Evolutionary conservation across 2,797 vertebrate genomes (phyloP).

Genomic region (Buceros bicornis): DNA sequence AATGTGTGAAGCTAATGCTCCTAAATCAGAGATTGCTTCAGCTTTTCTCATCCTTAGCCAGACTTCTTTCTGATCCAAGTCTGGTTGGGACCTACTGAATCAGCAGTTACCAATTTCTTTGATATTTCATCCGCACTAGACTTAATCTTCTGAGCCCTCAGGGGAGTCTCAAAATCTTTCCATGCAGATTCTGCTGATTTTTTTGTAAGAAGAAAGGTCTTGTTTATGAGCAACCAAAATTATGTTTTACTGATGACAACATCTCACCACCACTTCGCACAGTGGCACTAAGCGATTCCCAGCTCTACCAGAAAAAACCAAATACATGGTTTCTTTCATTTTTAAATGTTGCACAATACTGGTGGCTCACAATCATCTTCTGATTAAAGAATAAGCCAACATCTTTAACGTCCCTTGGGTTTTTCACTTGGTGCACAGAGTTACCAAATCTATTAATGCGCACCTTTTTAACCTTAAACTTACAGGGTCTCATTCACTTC

Average conservation of each 20-base stretch:
- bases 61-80: background rate
- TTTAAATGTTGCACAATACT: background rate
- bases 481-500: background rate
- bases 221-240: background rate
- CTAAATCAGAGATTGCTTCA: background rate
- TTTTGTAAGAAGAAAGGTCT: background rate
- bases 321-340: fast-evolving
- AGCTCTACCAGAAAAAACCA: background rate
- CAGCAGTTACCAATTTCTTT: background rate
- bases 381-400: background rate
- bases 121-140: background rate
- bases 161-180: background rate
- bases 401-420: background rate
- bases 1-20: background rate
- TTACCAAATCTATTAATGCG: background rate
- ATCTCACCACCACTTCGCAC: background rate
- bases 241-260: background rate
- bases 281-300: background rate
- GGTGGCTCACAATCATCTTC: background rate
- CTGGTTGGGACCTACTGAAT: background rate
- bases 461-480: background rate
- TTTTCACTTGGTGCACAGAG: background rate
- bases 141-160: background rate
- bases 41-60: background rate
- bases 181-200: background rate